Evolutionary conservation across 2,888 invertebrate species (phyloP), one percentile per base, ranked within the genome.

Genomic region (Resseliella maxima): DNA sequence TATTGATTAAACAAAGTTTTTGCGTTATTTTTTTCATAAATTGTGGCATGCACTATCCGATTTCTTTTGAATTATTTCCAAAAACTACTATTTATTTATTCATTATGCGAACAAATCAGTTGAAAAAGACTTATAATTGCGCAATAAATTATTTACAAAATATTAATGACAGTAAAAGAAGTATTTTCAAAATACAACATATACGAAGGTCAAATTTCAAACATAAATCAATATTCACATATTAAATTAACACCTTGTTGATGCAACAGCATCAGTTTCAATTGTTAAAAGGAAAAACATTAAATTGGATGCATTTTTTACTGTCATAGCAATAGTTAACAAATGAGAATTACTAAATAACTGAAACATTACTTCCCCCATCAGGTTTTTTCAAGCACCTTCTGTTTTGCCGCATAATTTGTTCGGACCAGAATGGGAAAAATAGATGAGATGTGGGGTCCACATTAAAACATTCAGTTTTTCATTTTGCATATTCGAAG

Each of bases 1-100:
- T 59, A 59, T 59, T 24, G 59, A 59, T 59, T 59, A 59, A 59
- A 59, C 59, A 59, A n/a, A 59, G 27, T 24, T 59, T n/a, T 59
- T 59, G 24, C 24, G 24, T 5, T 24, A 50, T 24, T 59, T 59
- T 27, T n/a, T 24, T n/a, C 50, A 18, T 3, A 50, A 41, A 12
- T 18, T 15, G 6, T 59, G 3, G 24, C 24, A 59, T 24, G 2
- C 0, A 24, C 46, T 8, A 59, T 59, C 59, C 3, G 5, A 27
- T 59, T 59, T 59, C 59, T n/a, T 59, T 27, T 59, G 59, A 59
- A 27, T n/a, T 24, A 24, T 5, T 24, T 50, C 12, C 41, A 41
- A 12, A 12, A 41, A 5, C 18, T 8, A 15, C 18, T 50, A 50
- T 50, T 50, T 18, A 50, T 50, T 50, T 50, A 50, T 50, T 50